These are phyloP conservation scores for Hypothenemus hampei DNA, from an alignment of 1,140 invertebrate species.

Conservation along the genomic window DNA sequence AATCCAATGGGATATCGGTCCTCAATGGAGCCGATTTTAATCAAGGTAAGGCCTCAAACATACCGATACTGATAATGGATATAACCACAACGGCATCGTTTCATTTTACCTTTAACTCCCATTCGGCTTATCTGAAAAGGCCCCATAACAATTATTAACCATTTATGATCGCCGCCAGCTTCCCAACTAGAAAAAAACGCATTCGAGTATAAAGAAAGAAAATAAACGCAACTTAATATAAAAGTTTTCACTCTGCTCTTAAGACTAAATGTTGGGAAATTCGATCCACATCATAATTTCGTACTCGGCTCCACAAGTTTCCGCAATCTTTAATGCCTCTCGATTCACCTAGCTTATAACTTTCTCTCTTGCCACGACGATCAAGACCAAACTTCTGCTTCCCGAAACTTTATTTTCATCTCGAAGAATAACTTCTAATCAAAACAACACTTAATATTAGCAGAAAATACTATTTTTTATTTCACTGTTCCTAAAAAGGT, in stretches of 20 bases:
- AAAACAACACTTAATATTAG: slow-evolving; percentile 10
- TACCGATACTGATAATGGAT: slow-evolving; percentile 12
- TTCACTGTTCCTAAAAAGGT: too few species aligned
- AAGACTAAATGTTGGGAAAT: slow-evolving; percentile 14
- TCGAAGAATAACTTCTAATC: slow-evolving; percentile 23
- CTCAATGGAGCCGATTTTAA: slow-evolving; percentile 41
- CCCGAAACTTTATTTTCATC: slow-evolving; percentile 11
- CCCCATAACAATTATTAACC: too few species aligned
- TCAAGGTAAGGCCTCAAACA: slow-evolving; percentile 40
- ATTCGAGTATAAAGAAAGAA: too few species aligned
- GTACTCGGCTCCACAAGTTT: slow-evolving; percentile 12
- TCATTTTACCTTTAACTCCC: too few species aligned
- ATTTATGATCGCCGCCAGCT: too few species aligned
- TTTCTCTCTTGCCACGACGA: slow-evolving; percentile 8
- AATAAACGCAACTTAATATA: slow-evolving; percentile 9
- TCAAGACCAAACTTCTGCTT: slow-evolving; percentile 15
- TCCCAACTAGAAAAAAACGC: too few species aligned
- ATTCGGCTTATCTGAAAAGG: too few species aligned
- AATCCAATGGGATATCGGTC: slow-evolving; percentile 42
- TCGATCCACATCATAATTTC: slow-evolving; percentile 20
- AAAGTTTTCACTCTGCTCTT: slow-evolving; percentile 10
- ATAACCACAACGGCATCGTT: slow-evolving; percentile 11
- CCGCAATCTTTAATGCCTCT: slow-evolving; percentile 20
- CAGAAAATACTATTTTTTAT: slow-evolving; percentile 10
- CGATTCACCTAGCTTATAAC: slow-evolving; percentile 22